Evolutionary conservation across 2,797 vertebrate species (phyloP), one percentile per base, ranked within the genome.

Genomic region (Manis crassicaudata): DNA sequence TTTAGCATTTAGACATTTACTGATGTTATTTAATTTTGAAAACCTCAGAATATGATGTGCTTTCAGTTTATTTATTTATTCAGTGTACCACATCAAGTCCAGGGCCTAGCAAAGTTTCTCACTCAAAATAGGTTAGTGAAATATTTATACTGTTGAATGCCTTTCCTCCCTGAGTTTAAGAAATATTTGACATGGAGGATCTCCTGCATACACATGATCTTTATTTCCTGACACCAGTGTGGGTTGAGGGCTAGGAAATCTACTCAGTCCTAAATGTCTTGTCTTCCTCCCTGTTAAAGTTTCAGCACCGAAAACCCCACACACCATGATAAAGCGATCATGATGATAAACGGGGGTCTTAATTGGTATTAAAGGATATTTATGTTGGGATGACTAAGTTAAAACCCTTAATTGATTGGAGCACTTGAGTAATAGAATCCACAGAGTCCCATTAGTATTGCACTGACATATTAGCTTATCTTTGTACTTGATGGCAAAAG

Each of bases 361-460:
- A 98, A 98, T 97, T 97, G 95, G 46, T 94, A 96, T 98, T 96
- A 98, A 97, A 96, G 58, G 93, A 97, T 98, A 98, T 98, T 98
- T 98, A 97, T 97, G 95, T 89, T 91, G 88, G 70, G 92, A 83
- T 97, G 96, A 97, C 95, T 84, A 97, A 97, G 96, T 98, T 97
- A 97, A 98, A 98, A 96, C 92, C 90, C 94, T 93, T 97, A 98
- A 98, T 94, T 98, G 98, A 97, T 85, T 93, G 70, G 94, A 96
- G 87, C 88, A 84, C 83, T 97, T 97, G 80, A 96, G 95, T 97
- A 96, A 96, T 95, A 88, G 96, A 82, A 96, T 50, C 93, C 86
- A 54, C 5, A 13, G 97, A 98, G 96, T 87, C 95, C 94, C 96
- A 76, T 98, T 97, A 98, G 89, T 83, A 86, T 81, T 81, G 63